Evolutionary conservation across 2,113 vertebrate species (phyloP).

Genomic region (Alosa alosa): DNA sequence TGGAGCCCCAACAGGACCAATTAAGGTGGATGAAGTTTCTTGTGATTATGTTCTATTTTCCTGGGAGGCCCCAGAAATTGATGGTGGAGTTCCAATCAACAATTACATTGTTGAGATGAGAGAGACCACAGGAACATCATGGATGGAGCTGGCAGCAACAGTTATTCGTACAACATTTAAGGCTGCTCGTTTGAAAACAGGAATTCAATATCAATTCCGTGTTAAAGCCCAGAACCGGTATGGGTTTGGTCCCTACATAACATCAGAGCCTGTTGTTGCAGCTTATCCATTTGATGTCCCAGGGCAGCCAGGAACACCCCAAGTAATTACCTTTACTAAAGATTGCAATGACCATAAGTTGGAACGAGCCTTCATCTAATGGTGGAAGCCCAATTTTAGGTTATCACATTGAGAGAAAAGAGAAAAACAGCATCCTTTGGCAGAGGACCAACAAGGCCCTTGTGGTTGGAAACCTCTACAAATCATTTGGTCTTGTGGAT

Average conservation of each 20-base stretch:
- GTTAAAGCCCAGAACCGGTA: conserved; percentile 97
- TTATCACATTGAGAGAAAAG: conserved; percentile 95
- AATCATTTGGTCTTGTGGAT: conserved; percentile 90
- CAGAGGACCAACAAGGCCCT: conserved; percentile 87
- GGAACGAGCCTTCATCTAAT: conserved; percentile 91
- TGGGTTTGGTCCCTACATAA: conserved; percentile 82
- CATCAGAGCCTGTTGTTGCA: conserved; percentile 83
- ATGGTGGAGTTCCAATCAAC: conserved; percentile 94
- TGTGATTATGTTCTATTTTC: conserved; percentile 90
- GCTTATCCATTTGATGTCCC: conserved; percentile 95
- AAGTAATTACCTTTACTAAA: conserved; percentile 85
- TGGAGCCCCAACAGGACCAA: conserved; percentile 90
- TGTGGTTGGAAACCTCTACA: conserved; percentile 92
- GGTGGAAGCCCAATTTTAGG: conserved; percentile 93
- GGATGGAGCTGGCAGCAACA: conserved; percentile 90
- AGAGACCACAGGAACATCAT: conserved; percentile 91
- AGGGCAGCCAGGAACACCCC: conserved; percentile 88
- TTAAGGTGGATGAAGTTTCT: conserved; percentile 94
- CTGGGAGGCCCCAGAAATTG: conserved; percentile 91
- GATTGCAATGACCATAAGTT: conserved; percentile 89
- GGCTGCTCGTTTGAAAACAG: conserved; percentile 86
- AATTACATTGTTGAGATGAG: conserved; percentile 96
- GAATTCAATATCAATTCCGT: conserved; percentile 94
- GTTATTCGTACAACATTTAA: conserved; percentile 97
- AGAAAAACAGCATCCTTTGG: conserved; percentile 95